Base-by-base conservation (phyloP, 1,140 invertebrate genomes). In the Muscidifurax raptorellus region DNA sequence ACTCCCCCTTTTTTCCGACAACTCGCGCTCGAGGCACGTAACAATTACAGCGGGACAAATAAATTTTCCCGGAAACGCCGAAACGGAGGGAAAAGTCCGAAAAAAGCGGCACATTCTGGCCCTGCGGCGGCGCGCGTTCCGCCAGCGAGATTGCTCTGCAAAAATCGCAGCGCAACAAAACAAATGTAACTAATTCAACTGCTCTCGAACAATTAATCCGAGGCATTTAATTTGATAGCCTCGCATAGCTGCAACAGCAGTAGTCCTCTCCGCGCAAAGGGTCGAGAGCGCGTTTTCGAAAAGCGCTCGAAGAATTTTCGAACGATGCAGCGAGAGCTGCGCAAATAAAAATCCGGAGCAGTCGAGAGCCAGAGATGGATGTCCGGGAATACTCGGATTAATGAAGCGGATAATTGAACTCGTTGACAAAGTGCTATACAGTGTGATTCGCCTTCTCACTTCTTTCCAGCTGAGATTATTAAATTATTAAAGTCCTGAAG, bases 141-240 rank as follows among this genome's bases (percentile, higher is more conserved):
- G 25, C 28, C 79, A 86, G 85, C 86, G 88, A 90, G 88, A 90
- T 90, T 89, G 87, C 87, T 25, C n/a, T 0, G 85, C 86, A 91
- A 90, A 90, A 90, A 91, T 90, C 87, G 87, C 66, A 6, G 52
- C 52, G 22, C 84, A 75, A 80, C 83, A 88, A 90, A 89, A 90
- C 90, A 80, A 80, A 30, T 66, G 47, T 77, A 80, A 80, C 88
- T 90, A 91, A 91, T 91, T 90, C 87, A 90, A 90, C 89, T 88
- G 22, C 66, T 88, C 87, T 88, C 87, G 89, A 90, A 89, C 89
- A 89, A 91, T 91, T 91, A 91, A 89, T 91, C 83, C 90, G 87
- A 86, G 85, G 86, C 89, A 89, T 91, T 91, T 90, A 90, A 91
- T 90, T 91, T 88, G 25, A 84, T 84, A 59, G 77, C 76, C n/a